Base-by-base conservation (phyloP, 2,113 vertebrate species). In the Ailurus styani region DNA sequence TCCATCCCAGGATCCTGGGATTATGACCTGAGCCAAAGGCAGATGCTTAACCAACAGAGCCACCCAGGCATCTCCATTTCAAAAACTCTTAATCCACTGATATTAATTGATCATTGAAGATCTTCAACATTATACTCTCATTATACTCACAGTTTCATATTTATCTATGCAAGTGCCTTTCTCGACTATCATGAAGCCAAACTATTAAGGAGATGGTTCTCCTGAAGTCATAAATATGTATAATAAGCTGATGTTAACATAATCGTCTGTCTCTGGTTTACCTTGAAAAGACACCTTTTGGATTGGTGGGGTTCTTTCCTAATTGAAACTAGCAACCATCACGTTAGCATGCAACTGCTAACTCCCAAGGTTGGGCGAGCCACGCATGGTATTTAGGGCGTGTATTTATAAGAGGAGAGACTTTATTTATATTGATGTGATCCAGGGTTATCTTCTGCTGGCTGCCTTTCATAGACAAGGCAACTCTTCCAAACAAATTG, bases 401-500 rank as follows among this genome's bases (percentile, higher is more conserved):
- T 5, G 40, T 78, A 47, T 84, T 94, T 91, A 54, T 47, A 79
- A 91, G 82, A 60, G 54, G 25, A 57, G 29, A 54, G 45, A 8
- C 31, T 78, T 72, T 52, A 42, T 92, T 91, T 84, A 72, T 57
- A 23, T 66, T 73, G 40, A 92, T 31, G 57, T 47, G 64, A 70
- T 64, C 40, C 77, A 52, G 55, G 73, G 62, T 85, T 79, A 79
- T 57, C 84, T 94, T 96, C 83, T 85, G 15, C 45, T 81, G 54
- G 27, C 84, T 89, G 45, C 78, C 40, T 92, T 91, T 79, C 84
- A n/a, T 42, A 85, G 54, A 31, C 25, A 72, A 72, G 83, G 83
- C 68, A 72, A 50, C 77, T 50, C 15, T 84, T 96, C 88, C 78
- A 96, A 92, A 94, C 60, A 94, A 66, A 91, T 37, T 91, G 91